Evolutionary conservation across 2,797 vertebrate species (phyloP).

Genomic region (Molossus molossus): DNA sequence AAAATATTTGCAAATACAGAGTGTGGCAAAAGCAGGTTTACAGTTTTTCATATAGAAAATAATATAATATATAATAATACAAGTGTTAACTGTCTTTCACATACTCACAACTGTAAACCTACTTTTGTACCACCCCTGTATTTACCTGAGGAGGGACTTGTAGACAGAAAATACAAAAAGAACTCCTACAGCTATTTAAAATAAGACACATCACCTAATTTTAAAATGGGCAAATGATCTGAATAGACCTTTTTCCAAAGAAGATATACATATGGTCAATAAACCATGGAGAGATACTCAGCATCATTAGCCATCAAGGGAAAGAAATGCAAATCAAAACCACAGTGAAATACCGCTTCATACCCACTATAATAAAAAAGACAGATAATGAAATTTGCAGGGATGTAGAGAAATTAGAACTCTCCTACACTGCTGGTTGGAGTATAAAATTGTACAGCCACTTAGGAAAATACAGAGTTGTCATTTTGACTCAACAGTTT

Average conservation of each 20-base stretch:
- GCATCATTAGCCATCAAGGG: not conserved
- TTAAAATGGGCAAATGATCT: constrained; percentile 1
- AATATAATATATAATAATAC: not conserved
- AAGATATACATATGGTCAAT: not conserved
- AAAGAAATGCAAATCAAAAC: constrained; percentile 34
- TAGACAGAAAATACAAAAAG: not conserved
- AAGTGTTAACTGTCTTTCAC: not conserved
- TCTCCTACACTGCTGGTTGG: not conserved
- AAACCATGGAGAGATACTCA: not conserved
- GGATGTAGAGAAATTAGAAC: not conserved
- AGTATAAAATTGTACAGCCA: not conserved
- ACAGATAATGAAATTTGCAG: not conserved
- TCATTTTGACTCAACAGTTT: not conserved
- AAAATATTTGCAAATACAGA: not conserved
- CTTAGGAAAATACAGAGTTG: constrained; percentile 3
- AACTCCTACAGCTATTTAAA: not conserved
- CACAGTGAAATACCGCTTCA: not conserved
- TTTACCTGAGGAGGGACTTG: constrained; percentile 1
- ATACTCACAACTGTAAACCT: not conserved
- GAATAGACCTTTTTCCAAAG: constrained; percentile 32
- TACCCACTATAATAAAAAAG: not conserved
- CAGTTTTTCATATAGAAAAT: not conserved
- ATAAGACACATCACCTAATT: not conserved
- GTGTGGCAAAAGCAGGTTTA: not conserved
- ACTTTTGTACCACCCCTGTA: not conserved